These are phyloP conservation scores for Mormyrus hasselquistii DNA, from an alignment of 2,797 vertebrate genomes.

Conservation along the genomic window DNA sequence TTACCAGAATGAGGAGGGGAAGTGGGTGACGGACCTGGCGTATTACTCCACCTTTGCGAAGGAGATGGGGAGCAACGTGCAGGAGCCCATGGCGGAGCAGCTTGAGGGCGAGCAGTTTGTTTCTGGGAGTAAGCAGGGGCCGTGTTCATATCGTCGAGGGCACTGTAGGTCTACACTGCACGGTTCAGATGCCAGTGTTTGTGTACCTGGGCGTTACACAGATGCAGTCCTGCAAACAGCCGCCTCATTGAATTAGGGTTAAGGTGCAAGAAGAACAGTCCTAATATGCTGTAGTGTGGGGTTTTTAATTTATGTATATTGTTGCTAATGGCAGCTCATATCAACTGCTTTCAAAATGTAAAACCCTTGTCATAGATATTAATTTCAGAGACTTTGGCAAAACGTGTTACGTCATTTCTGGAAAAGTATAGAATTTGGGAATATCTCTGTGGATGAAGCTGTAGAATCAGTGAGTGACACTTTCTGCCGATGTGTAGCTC, in stretches of 20 bases:
- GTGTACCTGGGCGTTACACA: neutral
- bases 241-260: neutral
- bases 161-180: neutral
- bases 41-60: constrained; percentile 88
- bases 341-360: neutral
- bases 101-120: constrained; percentile 72
- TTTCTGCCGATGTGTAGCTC: neutral
- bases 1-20: constrained; percentile 92
- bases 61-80: constrained; percentile 51
- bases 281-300: neutral
- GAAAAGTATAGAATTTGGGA: neutral
- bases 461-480: neutral
- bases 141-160: neutral
- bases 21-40: constrained; percentile 94
- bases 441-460: neutral
- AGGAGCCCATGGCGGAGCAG: constrained; percentile 37
- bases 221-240: neutral
- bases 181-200: neutral
- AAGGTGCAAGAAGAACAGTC: neutral
- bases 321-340: neutral
- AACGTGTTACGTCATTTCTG: neutral
- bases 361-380: neutral
- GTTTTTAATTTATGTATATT: neutral
- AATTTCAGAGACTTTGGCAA: neutral
- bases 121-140: constrained; percentile 68